These are phyloP conservation scores for Kryphioiulus occultus DNA, from an alignment of 2,888 invertebrate genomes.

Conservation along the genomic window DNA sequence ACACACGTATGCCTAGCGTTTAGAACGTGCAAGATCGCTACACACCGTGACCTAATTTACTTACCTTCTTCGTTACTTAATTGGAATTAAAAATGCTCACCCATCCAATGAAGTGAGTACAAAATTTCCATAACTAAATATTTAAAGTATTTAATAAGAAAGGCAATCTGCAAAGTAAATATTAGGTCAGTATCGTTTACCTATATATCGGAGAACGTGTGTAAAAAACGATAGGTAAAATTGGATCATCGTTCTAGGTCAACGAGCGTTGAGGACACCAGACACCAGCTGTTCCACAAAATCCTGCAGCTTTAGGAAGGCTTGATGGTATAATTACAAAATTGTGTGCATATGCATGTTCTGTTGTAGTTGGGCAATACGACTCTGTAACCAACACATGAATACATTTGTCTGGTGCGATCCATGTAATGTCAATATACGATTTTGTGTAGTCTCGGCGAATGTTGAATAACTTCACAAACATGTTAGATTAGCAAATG, in stretches of 20 bases:
- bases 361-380: not conserved
- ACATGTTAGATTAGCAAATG: not conserved
- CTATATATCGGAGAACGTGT: not conserved
- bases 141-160: constrained; percentile 6
- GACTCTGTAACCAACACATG: not conserved
- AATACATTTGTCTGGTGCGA: not conserved
- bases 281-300: not conserved
- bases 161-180: not conserved
- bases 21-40: not conserved
- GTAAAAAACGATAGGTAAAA: not conserved
- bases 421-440: not conserved
- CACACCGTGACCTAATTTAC: not conserved
- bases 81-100: not conserved
- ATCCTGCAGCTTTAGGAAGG: not conserved
- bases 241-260: constrained; percentile 33
- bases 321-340: not conserved
- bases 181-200: constrained; percentile 36
- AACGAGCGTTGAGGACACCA: constrained; percentile 21
- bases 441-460: not conserved
- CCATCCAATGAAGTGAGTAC: not conserved
- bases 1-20: not conserved
- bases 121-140: constrained; percentile 21
- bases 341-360: not conserved
- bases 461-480: not conserved
- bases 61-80: not conserved